phyloP scores from a whole-genome alignment of 2,888 invertebrate species.

The Subacronicta megacephala region DNA sequence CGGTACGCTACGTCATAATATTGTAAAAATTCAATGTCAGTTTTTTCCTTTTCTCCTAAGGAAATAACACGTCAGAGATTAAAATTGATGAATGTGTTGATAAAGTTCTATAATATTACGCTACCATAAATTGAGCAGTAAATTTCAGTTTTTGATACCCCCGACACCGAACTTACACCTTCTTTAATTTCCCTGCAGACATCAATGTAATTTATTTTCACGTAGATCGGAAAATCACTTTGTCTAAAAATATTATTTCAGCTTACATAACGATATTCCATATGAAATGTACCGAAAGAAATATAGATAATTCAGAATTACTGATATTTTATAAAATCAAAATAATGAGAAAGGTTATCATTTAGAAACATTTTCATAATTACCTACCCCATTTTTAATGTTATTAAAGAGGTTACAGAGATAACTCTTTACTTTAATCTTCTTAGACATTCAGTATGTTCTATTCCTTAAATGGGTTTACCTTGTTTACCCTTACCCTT shows the following conservation, averaged over 20 bases:
- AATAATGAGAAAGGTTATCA: too few relatives aligned
- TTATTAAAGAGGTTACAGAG: neutral
- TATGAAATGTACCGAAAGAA: constrained; percentile 6
- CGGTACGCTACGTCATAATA: neutral
- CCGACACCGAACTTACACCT: constrained; percentile 28
- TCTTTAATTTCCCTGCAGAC: constrained; percentile 48
- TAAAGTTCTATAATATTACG: constrained; percentile 21
- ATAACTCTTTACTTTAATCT: too few relatives aligned
- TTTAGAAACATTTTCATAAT: too few relatives aligned
- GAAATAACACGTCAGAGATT: too few relatives aligned
- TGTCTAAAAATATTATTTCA: constrained; percentile 39
- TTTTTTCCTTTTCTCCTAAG: neutral
- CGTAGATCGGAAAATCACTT: constrained; percentile 44
- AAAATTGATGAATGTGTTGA: constrained; percentile 4
- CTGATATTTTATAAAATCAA: too few relatives aligned
- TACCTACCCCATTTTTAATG: too few relatives aligned
- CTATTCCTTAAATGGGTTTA: neutral
- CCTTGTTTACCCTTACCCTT: neutral
- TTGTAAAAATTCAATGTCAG: neutral
- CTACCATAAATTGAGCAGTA: constrained; percentile 29
- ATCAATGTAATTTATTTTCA: constrained; percentile 40
- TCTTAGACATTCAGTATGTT: too few relatives aligned
- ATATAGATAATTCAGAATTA: too few relatives aligned
- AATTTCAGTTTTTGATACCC: constrained; percentile 36
- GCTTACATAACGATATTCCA: constrained; percentile 11